Conservation (phyloP, 2,888 invertebrate genomes). For the Drosophila quinaria region DNA sequence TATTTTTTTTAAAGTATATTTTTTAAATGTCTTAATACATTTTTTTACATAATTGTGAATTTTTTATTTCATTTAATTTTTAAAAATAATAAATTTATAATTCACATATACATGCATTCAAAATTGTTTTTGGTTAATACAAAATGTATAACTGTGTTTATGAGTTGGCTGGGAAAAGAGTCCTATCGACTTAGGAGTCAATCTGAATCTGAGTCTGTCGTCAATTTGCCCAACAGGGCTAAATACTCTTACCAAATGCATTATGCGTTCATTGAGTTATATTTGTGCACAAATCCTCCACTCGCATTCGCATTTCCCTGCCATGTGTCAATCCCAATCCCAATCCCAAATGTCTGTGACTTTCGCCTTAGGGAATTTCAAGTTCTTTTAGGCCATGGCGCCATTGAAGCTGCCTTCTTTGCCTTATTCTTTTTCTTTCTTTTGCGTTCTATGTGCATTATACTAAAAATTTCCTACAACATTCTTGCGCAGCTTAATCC, state of each 20-base stretch:
- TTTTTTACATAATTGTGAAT: too few species aligned
- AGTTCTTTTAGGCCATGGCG: constrained; percentile 51
- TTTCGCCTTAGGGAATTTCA: constrained; percentile 48
- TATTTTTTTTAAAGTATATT: too few species aligned
- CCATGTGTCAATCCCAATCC: constrained; percentile 24
- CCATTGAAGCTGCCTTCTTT: constrained; percentile 5
- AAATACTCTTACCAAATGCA: constrained; percentile 22
- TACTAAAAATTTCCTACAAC: constrained; percentile 71
- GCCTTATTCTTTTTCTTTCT: neutral
- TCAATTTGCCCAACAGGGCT: constrained; percentile 5
- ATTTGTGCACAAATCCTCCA: constrained; percentile 12
- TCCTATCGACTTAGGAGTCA: neutral
- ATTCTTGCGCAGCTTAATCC: constrained; percentile 76
- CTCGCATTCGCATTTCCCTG: constrained; percentile 14
- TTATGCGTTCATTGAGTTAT: constrained; percentile 37
- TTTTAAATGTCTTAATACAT: too few species aligned
- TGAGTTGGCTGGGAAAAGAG: neutral
- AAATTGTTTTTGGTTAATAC: too few species aligned
- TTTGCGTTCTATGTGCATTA: constrained; percentile 52
- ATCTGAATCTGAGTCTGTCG: neutral
- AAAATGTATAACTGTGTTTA: too few species aligned
- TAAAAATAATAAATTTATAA: too few species aligned
- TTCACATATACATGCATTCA: too few species aligned
- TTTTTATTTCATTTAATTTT: too few species aligned
- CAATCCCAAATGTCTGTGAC: constrained; percentile 53